Evolutionary conservation across 2,888 invertebrate species (phyloP).

Genomic region (Caenorhabditis panamensis): DNA sequence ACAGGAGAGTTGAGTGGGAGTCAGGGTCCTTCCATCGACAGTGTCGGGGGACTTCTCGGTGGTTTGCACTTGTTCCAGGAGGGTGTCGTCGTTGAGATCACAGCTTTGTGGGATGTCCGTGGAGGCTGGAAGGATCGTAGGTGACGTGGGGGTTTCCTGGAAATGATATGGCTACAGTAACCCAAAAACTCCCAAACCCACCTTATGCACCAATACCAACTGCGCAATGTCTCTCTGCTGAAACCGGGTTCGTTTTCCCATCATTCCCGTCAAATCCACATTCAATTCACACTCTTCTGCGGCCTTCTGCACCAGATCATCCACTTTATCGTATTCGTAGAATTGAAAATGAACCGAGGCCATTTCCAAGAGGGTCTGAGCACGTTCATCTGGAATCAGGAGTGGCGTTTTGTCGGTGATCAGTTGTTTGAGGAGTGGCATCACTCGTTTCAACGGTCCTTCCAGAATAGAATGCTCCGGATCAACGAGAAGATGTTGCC

Average conservation of each 20-base stretch:
- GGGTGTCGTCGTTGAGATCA: slow-evolving; percentile 90
- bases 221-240: slow-evolving; percentile 91
- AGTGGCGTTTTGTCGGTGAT: not conserved
- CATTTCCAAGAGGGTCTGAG: slow-evolving; percentile 37
- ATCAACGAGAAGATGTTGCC: slow-evolving; percentile 52
- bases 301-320: slow-evolving; percentile 48
- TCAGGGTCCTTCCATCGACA: slow-evolving; percentile 49
- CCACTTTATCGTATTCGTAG: slow-evolving; percentile 58
- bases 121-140: slow-evolving; percentile 16
- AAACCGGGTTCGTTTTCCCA: slow-evolving; percentile 93
- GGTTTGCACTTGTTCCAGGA: slow-evolving; percentile 88
- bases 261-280: slow-evolving; percentile 84
- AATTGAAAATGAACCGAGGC: slow-evolving; percentile 49
- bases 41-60: slow-evolving; percentile 82
- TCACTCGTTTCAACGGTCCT: slow-evolving; percentile 17
- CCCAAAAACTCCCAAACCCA: no score
- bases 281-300: slow-evolving; percentile 45
- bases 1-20: slow-evolving; percentile 85
- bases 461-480: slow-evolving; percentile 28
- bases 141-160: not conserved
- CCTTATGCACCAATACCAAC: slow-evolving; percentile 82
- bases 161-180: no score
- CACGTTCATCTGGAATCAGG: slow-evolving; percentile 12
- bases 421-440: not conserved
- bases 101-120: slow-evolving; percentile 83